Evolutionary conservation across 2,797 vertebrate genomes (phyloP).

Genomic region (Lateolabrax maculatus): DNA sequence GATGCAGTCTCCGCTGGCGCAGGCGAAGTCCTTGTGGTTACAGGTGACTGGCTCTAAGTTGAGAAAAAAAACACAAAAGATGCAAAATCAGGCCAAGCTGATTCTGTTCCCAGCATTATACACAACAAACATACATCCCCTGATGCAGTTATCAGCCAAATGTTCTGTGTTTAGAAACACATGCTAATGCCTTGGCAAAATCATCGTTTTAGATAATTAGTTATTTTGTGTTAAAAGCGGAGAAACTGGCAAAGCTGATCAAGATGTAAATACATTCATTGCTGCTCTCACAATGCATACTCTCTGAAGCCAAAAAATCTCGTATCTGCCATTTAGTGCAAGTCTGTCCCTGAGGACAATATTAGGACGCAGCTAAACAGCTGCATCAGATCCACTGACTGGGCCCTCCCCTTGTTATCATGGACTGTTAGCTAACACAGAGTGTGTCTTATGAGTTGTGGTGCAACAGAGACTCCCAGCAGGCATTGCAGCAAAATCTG

Average conservation of each 20-base stretch:
- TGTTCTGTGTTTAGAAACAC: constrained; percentile 30
- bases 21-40: constrained; percentile 95
- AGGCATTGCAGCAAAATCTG: constrained; percentile 76
- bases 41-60: constrained; percentile 94
- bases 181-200: constrained; percentile 62
- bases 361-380: constrained; percentile 78
- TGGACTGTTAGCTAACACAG: constrained; percentile 67
- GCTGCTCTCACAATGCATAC: constrained; percentile 45
- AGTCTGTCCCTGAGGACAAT: constrained; percentile 70
- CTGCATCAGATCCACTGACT: constrained; percentile 72
- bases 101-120: constrained; percentile 16
- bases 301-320: constrained; percentile 67
- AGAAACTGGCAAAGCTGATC: constrained; percentile 67
- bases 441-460: constrained; percentile 62
- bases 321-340: constrained; percentile 71
- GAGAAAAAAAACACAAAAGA: constrained; percentile 25
- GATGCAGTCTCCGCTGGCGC: constrained; percentile 96
- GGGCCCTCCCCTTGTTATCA: constrained; percentile 78
- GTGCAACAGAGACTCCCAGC: constrained; percentile 71
- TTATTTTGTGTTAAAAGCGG: constrained; percentile 66
- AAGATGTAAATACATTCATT: constrained; percentile 74
- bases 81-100: constrained; percentile 12
- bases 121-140: constrained; percentile 43
- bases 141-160: constrained; percentile 35
- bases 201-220: constrained; percentile 69